phyloP scores from a whole-genome alignment of 64 coral and sea anemone genomes.

The Catalaphyllia jardinei region DNA sequence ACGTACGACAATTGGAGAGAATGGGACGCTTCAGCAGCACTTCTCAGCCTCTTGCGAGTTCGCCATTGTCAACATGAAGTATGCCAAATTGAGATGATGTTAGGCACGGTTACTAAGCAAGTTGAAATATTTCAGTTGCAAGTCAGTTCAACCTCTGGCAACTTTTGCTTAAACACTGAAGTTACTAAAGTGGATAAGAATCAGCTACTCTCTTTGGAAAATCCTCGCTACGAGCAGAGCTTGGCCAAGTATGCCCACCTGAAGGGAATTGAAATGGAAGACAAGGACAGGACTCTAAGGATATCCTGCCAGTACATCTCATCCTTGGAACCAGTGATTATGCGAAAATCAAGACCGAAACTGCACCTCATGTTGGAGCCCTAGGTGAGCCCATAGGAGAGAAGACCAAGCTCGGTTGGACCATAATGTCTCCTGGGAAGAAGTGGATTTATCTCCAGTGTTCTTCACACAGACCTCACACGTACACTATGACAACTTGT shows the following conservation, averaged over 20 bases:
- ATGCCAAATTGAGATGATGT: slow-evolving; percentile 25
- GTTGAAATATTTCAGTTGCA: background rate
- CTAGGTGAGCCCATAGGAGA: no score
- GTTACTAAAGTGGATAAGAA: background rate
- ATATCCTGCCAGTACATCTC: background rate
- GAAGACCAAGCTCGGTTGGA: no score
- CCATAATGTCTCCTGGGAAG: no score
- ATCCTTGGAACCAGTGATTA: no score
- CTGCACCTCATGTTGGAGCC: no score
- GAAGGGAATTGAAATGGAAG: background rate
- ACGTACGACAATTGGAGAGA: no score
- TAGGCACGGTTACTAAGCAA: background rate
- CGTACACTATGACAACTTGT: no score
- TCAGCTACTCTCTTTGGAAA: background rate
- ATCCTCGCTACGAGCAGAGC: background rate
- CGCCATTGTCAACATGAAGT: background rate
- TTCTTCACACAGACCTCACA: no score
- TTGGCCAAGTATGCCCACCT: background rate
- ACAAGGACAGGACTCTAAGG: background rate
- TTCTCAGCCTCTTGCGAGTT: background rate
- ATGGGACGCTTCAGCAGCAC: background rate
- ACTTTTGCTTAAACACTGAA: background rate
- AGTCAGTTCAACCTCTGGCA: background rate
- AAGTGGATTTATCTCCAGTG: no score
- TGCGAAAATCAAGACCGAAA: no score